These are phyloP conservation scores for Mesocentrotus franciscanus DNA, from an alignment of 53 echinoderm and acorn worm genomes.

Conservation along the genomic window DNA sequence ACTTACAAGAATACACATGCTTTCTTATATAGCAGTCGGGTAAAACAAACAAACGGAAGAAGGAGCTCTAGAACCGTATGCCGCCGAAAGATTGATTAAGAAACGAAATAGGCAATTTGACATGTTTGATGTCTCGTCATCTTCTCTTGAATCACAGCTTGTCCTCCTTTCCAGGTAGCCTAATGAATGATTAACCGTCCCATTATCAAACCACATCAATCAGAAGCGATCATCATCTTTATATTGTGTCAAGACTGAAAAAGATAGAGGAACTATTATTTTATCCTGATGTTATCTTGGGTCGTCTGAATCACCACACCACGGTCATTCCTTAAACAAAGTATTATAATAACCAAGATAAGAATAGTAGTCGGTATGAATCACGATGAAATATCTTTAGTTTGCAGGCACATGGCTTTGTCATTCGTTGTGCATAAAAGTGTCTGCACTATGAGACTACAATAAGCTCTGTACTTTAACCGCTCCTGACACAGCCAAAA, in stretches of 20 bases:
- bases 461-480: too few species aligned
- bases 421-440: too few species aligned
- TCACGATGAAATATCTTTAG: not conserved
- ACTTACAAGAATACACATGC: too few species aligned
- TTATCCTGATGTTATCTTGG: not conserved
- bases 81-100: not conserved
- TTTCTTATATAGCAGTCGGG: too few species aligned
- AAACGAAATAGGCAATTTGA: not conserved
- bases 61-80: too few species aligned
- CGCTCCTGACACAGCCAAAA: too few species aligned
- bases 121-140: not conserved
- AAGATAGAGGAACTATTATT: not conserved
- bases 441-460: too few species aligned
- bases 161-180: not conserved
- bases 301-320: not conserved
- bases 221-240: not conserved
- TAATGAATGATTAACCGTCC: not conserved
- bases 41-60: too few species aligned
- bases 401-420: too few species aligned
- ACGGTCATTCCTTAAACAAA: not conserved
- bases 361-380: not conserved
- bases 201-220: not conserved
- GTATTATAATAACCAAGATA: not conserved
- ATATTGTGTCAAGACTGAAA: slow-evolving; percentile 4
- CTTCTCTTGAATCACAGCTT: not conserved